Evolutionary conservation across 2,113 vertebrate genomes (phyloP), one percentile per base, ranked within the genome.

Genomic region (Aphyosemion australe): DNA sequence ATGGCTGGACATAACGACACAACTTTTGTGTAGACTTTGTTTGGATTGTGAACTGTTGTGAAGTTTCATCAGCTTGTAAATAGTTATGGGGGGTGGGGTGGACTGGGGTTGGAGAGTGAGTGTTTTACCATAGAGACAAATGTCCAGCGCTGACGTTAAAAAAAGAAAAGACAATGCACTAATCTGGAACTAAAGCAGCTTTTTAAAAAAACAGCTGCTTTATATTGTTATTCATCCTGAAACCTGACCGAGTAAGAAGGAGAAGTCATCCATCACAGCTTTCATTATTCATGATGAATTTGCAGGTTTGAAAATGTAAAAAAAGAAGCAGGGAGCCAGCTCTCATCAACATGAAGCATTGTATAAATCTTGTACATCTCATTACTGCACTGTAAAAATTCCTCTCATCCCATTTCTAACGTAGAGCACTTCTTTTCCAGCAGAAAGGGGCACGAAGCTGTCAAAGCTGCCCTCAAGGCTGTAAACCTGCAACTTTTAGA

Each of bases 331-430:
- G 21, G 66, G 55, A 52, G 75, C 47, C 61, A 63, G 71, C 70
- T 65, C 20, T 3, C 71, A 78, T 68, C 46, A 66, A 73, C 61
- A 57, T 45, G 48, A 80, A 65, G 59, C 51, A 12, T 18, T 88
- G 80, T 87, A 74, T 73, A 61, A 78, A 87, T 34, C 49, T 49
- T 86, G 87, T 88, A 85, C 79, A 89, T 88, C 41, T 84, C 85
- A 87, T 87, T 46, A 50, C 62, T 32, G 41, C 74, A 69, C 55
- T 90, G 88, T 91, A 91, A 84, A 88, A 84, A 88, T 88, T 89
- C 69, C 78, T 64, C 74, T 82, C 86, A 84, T 87, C 59, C 59
- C 74, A 68, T 91, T 89, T 89, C 84, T 34, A 57, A 79, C 65
- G 61, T 74, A 74, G 74, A 74, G 69, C 77, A 79, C 83, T 80